Conservation (phyloP, 2,888 invertebrate genomes). For the Aphodius granarius region DNA sequence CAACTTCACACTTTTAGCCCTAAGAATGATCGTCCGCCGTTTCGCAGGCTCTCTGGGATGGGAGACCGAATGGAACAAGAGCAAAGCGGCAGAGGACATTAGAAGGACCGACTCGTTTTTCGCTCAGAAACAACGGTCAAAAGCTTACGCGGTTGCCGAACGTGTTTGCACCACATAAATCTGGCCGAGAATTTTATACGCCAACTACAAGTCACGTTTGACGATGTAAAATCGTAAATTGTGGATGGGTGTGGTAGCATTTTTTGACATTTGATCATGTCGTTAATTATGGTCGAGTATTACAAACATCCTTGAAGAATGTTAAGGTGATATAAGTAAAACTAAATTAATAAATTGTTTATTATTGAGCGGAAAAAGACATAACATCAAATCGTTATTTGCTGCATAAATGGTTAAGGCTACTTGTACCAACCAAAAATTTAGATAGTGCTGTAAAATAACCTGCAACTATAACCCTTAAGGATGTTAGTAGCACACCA, state of each 20-base stretch:
- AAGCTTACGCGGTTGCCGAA: neutral
- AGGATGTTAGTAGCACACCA: neutral
- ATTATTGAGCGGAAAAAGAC: no score
- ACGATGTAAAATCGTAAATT: neutral
- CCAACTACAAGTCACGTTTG: neutral
- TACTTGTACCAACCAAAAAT: no score
- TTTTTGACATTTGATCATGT: no score
- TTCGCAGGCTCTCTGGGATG: slow-evolving; percentile 12
- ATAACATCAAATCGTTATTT: no score
- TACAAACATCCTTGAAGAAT: no score
- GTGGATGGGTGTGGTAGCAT: neutral
- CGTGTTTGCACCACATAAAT: neutral
- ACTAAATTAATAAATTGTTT: no score
- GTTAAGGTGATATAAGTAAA: no score
- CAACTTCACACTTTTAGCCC: slow-evolving; percentile 46
- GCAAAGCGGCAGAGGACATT: slow-evolving; percentile 20
- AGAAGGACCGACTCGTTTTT: slow-evolving; percentile 23
- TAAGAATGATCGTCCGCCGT: slow-evolving; percentile 19
- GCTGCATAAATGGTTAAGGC: no score
- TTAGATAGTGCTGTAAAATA: no score
- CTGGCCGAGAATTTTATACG: neutral
- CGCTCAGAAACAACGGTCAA: neutral
- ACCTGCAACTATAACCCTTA: neutral
- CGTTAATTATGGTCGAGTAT: no score
- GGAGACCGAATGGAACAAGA: slow-evolving; percentile 21